Evolutionary conservation across 2,113 vertebrate genomes (phyloP).

Genomic region (human): DNA sequence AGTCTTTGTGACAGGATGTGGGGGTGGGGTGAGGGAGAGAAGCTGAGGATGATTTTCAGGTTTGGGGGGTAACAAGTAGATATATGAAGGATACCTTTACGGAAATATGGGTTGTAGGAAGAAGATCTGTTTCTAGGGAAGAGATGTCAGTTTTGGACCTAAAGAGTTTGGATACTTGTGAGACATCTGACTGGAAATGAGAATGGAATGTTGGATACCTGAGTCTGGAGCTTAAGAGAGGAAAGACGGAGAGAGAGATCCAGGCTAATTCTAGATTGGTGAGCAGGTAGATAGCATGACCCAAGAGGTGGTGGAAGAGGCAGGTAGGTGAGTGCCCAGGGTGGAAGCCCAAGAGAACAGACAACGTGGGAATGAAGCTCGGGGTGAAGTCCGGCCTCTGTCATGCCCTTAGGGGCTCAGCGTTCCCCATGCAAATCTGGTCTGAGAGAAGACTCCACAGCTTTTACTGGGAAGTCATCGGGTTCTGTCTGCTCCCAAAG

Average conservation of each 20-base stretch:
- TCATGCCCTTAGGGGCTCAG: not conserved
- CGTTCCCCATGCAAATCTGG: not conserved
- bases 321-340: not conserved
- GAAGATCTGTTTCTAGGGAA: not conserved
- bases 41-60: not conserved
- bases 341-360: not conserved
- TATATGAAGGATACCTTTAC: not conserved
- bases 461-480: rapidly evolving
- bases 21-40: not conserved
- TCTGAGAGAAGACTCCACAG: not conserved
- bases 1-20: not conserved
- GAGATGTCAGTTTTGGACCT: not conserved
- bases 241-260: not conserved
- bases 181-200: not conserved
- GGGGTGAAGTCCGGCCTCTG: not conserved
- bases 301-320: not conserved
- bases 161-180: not conserved
- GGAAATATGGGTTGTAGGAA: not conserved
- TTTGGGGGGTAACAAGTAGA: not conserved
- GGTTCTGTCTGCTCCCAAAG: not conserved
- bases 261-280: not conserved
- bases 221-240: not conserved
- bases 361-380: rapidly evolving
- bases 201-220: not conserved
- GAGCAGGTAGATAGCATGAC: not conserved